Conservation (phyloP, 2,888 invertebrate genomes). For the Xestia c-nigrum region DNA sequence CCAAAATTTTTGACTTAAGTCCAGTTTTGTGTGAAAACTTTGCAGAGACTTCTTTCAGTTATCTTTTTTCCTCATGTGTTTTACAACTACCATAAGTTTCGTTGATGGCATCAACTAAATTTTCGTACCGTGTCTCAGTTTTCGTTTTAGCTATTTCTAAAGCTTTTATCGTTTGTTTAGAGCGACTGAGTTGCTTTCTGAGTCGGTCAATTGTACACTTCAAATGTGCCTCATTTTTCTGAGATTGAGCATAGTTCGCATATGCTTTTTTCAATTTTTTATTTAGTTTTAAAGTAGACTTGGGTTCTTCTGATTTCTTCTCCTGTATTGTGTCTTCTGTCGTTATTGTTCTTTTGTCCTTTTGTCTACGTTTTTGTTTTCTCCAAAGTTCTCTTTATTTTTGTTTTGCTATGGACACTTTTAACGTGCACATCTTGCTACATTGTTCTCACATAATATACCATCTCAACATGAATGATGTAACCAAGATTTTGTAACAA, state of each 20-base stretch:
- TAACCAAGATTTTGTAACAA: too few relatives aligned
- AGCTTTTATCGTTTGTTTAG: conserved; percentile 16
- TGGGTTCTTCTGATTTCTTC: conserved; percentile 10
- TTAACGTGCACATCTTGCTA: too few relatives aligned
- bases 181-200: conserved; percentile 18
- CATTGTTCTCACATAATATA: too few relatives aligned
- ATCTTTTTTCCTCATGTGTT: conserved; percentile 19
- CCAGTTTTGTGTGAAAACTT: conserved; percentile 8
- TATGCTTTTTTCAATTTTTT: not conserved
- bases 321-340: conserved; percentile 10
- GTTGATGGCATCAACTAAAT: conserved; percentile 16
- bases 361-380: not conserved
- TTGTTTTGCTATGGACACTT: too few relatives aligned
- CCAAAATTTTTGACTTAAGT: conserved; percentile 13
- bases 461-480: too few relatives aligned
- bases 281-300: conserved; percentile 14
- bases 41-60: conserved; percentile 10
- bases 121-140: conserved; percentile 12
- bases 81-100: conserved; percentile 18
- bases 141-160: conserved; percentile 19
- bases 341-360: conserved; percentile 1
- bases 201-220: conserved; percentile 11
- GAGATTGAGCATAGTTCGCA: conserved; percentile 9
- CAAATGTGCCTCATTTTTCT: conserved; percentile 17
- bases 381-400: not conserved